These are phyloP conservation scores for Ceriagrion tenellum DNA, from an alignment of 2,888 invertebrate genomes.

Conservation along the genomic window DNA sequence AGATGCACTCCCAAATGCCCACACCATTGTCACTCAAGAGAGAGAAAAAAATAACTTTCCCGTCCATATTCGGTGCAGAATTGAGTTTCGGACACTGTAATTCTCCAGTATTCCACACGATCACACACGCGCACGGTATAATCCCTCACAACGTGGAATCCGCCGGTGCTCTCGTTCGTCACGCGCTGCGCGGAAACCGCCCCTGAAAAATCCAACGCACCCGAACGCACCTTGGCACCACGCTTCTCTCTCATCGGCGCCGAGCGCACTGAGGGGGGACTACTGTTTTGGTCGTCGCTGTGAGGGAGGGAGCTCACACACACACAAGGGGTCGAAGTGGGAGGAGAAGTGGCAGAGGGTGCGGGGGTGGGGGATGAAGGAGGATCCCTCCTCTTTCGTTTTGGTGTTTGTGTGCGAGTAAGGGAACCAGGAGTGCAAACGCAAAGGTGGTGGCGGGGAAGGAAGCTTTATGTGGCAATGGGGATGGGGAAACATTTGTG, in stretches of 20 bases:
- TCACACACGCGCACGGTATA: neutral
- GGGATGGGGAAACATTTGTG: no score
- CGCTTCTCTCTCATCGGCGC: neutral
- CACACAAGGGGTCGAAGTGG: neutral
- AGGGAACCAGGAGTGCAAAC: no score
- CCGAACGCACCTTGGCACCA: neutral
- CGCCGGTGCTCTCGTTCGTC: neutral
- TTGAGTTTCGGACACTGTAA: no score
- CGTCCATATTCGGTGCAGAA: no score
- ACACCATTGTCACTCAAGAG: no score
- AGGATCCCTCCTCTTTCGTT: neutral
- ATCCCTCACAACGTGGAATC: neutral
- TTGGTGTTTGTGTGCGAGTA: no score
- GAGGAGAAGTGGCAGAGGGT: neutral
- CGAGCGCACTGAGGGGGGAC: constrained; percentile 1
- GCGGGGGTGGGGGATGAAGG: neutral
- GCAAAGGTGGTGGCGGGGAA: no score
- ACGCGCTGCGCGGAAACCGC: neutral
- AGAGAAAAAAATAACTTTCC: no score
- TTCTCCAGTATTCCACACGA: neutral
- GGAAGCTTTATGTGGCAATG: no score
- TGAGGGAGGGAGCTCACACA: neutral
- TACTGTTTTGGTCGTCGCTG: constrained; percentile 8
- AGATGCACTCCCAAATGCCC: no score
- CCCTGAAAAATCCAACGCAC: neutral